Percentiles rank a stretch among this genome's conserved stretches.
These are phyloP conservation scores for Drosophila repleta DNA, from an alignment of 1,140 invertebrate genomes.

Conservation along the genomic window DNA sequence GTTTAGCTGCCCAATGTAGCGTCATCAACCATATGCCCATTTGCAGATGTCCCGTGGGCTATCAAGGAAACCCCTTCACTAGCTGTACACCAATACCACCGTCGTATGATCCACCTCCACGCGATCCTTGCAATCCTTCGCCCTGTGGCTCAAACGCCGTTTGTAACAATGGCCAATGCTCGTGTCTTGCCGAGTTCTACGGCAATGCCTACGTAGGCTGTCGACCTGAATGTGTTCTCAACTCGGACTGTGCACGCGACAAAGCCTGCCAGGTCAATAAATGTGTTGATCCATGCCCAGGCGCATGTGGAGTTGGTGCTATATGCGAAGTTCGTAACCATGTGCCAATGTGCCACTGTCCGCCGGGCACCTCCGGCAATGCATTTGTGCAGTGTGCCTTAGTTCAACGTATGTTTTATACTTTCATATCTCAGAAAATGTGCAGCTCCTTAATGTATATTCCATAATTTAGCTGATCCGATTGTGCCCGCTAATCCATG, in stretches of 20 bases:
- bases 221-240: conserved; percentile 92
- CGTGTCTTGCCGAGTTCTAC: conserved; percentile 88
- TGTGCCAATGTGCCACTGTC: conserved; percentile 89
- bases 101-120: conserved; percentile 52
- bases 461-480: conserved; percentile 50
- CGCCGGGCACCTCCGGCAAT: conserved; percentile 88
- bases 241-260: conserved; percentile 90
- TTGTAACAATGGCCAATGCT: conserved; percentile 84
- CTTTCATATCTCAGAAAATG: conserved; percentile 31
- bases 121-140: conserved; percentile 86
- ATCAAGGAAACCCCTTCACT: conserved; percentile 92
- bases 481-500: conserved; percentile 85
- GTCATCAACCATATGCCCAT: conserved; percentile 93
- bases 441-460: not conserved
- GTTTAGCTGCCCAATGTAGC: conserved; percentile 91
- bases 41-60: conserved; percentile 90
- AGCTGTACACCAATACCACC: conserved; percentile 85
- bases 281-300: conserved; percentile 90
- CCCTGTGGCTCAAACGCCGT: conserved; percentile 90
- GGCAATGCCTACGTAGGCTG: conserved; percentile 90
- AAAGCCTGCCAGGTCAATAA: conserved; percentile 88
- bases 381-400: conserved; percentile 86
- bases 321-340: conserved; percentile 89
- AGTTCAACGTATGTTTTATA: conserved; percentile 84
- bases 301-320: conserved; percentile 89